phyloP scores from a whole-genome alignment of 2,797 vertebrate species.

The Varecia variegata region DNA sequence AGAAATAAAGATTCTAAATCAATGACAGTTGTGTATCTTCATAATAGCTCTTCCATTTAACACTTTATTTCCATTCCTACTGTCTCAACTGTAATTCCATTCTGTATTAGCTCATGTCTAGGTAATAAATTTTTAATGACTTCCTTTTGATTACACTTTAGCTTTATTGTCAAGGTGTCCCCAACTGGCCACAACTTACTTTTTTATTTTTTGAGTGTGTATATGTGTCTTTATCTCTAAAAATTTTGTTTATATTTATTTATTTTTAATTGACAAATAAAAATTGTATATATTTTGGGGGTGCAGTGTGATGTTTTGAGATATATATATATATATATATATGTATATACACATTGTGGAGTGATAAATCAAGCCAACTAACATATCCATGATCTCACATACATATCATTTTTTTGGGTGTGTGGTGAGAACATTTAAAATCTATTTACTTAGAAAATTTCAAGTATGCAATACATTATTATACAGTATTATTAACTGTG shows the following conservation, averaged over 20 bases:
- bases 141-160: constrained; percentile 2
- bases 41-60: not conserved
- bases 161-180: not conserved
- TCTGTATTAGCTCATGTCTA: constrained; percentile 16
- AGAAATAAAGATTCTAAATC: not conserved
- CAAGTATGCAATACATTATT: not conserved
- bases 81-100: not conserved
- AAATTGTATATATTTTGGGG: not conserved
- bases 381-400: not conserved
- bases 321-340: too few relatives aligned
- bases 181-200: not conserved
- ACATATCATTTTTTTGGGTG: not conserved
- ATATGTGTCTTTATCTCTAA: not conserved
- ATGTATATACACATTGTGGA: not conserved
- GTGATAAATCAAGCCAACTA: not conserved
- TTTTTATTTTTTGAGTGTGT: not conserved
- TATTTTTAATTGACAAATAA: not conserved
- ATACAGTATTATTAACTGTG: not conserved
- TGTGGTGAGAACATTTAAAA: not conserved
- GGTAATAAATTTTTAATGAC: not conserved
- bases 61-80: not conserved
- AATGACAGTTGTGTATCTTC: not conserved
- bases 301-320: not conserved
- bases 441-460: not conserved
- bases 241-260: not conserved